phyloP scores from a whole-genome alignment of 2,888 invertebrate genomes.

The Bombylius major region DNA sequence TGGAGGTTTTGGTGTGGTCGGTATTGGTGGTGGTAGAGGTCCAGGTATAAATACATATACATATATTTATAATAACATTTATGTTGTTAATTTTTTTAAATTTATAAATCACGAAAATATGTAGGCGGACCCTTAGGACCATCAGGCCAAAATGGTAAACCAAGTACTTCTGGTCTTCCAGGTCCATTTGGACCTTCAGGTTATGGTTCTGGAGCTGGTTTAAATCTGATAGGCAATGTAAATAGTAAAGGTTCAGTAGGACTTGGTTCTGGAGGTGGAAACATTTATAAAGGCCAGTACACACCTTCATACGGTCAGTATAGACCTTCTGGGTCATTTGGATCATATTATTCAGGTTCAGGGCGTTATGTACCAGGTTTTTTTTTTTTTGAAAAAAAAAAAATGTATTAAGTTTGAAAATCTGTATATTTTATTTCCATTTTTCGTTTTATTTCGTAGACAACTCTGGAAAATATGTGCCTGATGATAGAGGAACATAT shows the following conservation, averaged over 20 bases:
- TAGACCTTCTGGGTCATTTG: no score
- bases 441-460: neutral
- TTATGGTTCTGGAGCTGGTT: conserved; percentile 39
- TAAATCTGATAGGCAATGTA: neutral
- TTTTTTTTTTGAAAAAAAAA: no score
- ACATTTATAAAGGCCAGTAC: no score
- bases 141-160: conserved; percentile 21
- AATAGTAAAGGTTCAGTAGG: no score
- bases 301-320: no score
- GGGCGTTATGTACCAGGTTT: no score
- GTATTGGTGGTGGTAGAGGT: neutral
- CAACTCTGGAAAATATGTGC: conserved; percentile 27
- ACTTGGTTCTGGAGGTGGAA: no score
- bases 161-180: conserved; percentile 8
- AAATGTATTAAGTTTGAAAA: no score
- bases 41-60: no score
- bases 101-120: neutral
- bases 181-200: neutral
- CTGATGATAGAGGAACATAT: conserved; percentile 34
- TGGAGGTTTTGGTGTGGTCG: conserved; percentile 11
- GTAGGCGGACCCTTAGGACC: conserved; percentile 18
- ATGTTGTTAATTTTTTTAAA: neutral
- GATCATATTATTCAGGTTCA: no score
- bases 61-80: neutral
- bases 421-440: no score